phyloP scores from a whole-genome alignment of 1,140 invertebrate genomes.

The Pseudobourletiella spinata region DNA sequence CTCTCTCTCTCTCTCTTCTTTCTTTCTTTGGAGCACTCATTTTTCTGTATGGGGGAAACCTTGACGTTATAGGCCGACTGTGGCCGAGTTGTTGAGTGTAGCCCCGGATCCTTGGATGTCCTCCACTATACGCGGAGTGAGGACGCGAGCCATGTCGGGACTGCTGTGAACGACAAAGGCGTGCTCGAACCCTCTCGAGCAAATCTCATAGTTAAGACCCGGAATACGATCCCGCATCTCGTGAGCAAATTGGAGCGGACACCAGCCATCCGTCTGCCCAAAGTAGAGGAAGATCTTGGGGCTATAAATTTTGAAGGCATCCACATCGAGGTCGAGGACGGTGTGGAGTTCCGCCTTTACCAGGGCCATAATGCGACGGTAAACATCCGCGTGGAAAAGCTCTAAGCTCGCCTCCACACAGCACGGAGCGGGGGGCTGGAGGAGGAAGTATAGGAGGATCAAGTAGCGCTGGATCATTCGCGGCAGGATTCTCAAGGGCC shows the following conservation, averaged over 20 bases:
- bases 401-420: slow-evolving; percentile 44
- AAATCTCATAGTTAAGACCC: slow-evolving; percentile 53
- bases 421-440: slow-evolving; percentile 37
- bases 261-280: slow-evolving; percentile 64
- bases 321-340: slow-evolving; percentile 51
- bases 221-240: slow-evolving; percentile 53
- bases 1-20: too few species aligned
- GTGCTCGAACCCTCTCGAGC: slow-evolving; percentile 56
- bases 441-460: slow-evolving; percentile 45
- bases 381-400: slow-evolving; percentile 45
- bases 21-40: too few species aligned
- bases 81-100: too few species aligned
- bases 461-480: slow-evolving; percentile 44
- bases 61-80: too few species aligned
- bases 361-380: slow-evolving; percentile 4
- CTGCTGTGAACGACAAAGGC: slow-evolving; percentile 61
- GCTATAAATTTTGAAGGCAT: slow-evolving; percentile 44
- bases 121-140: slow-evolving; percentile 38
- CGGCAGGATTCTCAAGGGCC: slow-evolving; percentile 53
- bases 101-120: not conserved
- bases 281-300: slow-evolving; percentile 64
- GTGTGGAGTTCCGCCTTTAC: slow-evolving; percentile 54
- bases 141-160: slow-evolving; percentile 51
- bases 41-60: too few species aligned
- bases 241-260: slow-evolving; percentile 55